Evolutionary conservation across 30 jellyfish, hydroid and myxozoan genomes (phyloP), one percentile per base, ranked within the genome.

Genomic region (Aurelia aurita): DNA sequence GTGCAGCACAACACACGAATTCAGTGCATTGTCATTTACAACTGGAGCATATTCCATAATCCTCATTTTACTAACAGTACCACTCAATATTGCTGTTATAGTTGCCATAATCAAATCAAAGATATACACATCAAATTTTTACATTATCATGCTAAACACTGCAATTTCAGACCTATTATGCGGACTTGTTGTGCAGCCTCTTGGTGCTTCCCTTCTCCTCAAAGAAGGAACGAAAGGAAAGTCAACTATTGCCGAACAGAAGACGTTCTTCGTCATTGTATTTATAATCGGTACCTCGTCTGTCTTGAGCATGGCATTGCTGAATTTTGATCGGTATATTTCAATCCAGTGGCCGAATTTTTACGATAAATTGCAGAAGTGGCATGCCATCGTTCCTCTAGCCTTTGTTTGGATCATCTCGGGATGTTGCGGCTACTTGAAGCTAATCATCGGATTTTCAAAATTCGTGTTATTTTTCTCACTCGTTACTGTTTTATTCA

Each of bases 241-340:
- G n/a, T 49, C 63, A 3, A 65, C 62, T 5, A 0, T 21, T 6
- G 32, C 27, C 15, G 78, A 71, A 77, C 27, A 71, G 20, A 16
- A 76, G 4, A 57, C 69, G 26, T 87, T 87, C 59, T 15, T 58
- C 0, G 57, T 58, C 20, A 57, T 82, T 20, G 21, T 87, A 29
- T 62, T 87, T n/a, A 23, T 68, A 14, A 74, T 87, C 14, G 96
- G 96, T 3, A 64, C 89, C 14, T 77, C 89, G 3, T 75, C 96
- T 6, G 79, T 87, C n/a, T 46, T 87, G 20, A 75, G 76, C 71
- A 87, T 87, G 96, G 96, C 96, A 8, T 55, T 87, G 61, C 80
- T 87, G 43, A 87, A 77, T 71, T 64, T 77, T 15, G 96, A 87
- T 71, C 61, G 96, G 31, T 72, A 58, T 26, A 64, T 87, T 59